Conservation (phyloP, 2,113 vertebrate genomes). For the Prionailurus bengalensis region DNA sequence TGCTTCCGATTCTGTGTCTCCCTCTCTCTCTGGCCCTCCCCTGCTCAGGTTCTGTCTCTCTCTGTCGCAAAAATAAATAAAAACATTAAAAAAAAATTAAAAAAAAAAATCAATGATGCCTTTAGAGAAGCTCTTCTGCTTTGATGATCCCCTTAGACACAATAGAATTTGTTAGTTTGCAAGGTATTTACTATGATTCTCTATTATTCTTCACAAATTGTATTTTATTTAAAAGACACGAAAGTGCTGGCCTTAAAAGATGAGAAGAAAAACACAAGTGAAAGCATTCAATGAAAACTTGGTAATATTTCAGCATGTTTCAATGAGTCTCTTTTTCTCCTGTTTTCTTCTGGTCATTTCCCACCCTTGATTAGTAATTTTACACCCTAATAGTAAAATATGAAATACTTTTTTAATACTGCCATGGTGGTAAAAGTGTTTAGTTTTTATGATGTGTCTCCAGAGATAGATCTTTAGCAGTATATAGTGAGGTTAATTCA, state of each 20-base stretch:
- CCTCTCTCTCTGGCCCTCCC: too few species aligned
- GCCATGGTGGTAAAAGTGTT: constrained; percentile 79
- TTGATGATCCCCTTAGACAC: constrained; percentile 2
- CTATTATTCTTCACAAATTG: constrained; percentile 47
- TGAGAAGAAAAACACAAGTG: not conserved
- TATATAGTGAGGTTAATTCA: constrained; percentile 83
- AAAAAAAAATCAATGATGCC: not conserved
- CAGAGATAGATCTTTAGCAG: constrained; percentile 81
- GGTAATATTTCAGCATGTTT: constrained; percentile 65
- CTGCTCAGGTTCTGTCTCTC: too few species aligned
- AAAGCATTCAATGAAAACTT: constrained; percentile 50
- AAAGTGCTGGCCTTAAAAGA: constrained; percentile 24
- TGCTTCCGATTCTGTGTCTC: too few species aligned
- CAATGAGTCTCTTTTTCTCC: constrained; percentile 64
- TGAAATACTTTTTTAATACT: constrained; percentile 78
- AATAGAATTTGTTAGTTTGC: not conserved
- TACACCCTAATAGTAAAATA: constrained; percentile 78
- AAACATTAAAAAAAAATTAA: too few species aligned
- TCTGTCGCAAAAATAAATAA: too few species aligned
- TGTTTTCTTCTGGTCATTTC: constrained; percentile 74
- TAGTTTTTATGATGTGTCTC: constrained; percentile 74
- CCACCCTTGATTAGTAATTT: constrained; percentile 77
- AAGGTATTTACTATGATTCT: constrained; percentile 15
- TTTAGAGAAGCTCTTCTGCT: constrained; percentile 51
- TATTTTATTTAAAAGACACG: constrained; percentile 49